phyloP scores from a whole-genome alignment of 2,113 vertebrate species.

The Butastur rufipennis region DNA sequence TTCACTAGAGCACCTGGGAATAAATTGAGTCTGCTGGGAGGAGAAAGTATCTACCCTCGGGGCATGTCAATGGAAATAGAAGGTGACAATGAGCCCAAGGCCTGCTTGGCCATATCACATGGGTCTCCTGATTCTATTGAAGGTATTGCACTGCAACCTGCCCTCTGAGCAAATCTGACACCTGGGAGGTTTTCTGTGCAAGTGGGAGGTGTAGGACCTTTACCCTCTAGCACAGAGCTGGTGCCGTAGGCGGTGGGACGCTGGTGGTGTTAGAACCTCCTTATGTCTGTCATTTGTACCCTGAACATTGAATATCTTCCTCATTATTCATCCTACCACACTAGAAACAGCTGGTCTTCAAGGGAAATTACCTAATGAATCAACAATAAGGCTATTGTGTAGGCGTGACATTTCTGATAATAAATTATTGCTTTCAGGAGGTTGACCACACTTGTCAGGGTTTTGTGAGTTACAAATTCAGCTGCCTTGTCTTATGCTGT shows the following conservation, averaged over 20 bases:
- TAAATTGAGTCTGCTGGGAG: constrained; percentile 61
- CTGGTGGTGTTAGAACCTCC: constrained; percentile 58
- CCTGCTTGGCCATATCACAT: constrained; percentile 67
- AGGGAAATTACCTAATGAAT: constrained; percentile 85
- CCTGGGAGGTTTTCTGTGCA: constrained; percentile 70
- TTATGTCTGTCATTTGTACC: constrained; percentile 64
- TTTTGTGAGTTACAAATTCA: constrained; percentile 63
- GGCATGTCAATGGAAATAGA: constrained; percentile 78
- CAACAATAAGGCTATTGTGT: constrained; percentile 79
- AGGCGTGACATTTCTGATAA: constrained; percentile 80
- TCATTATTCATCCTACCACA: constrained; percentile 82
- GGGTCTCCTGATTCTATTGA: constrained; percentile 59
- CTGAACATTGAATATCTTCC: constrained; percentile 73
- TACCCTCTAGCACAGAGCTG: constrained; percentile 52
- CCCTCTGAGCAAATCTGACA: constrained; percentile 56
- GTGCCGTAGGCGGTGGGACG: constrained; percentile 68
- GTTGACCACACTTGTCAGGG: constrained; percentile 73
- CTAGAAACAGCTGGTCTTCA: constrained; percentile 88
- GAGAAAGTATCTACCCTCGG: constrained; percentile 69
- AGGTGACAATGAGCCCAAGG: constrained; percentile 74
- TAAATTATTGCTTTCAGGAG: constrained; percentile 77
- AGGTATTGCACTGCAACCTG: constrained; percentile 48
- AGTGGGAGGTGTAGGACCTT: constrained; percentile 76
- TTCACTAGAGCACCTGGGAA: constrained; percentile 83
- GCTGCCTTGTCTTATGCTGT: constrained; percentile 60